Evolutionary conservation across 1,140 invertebrate species (phyloP), one percentile per base, ranked within the genome.

Genomic region (Eubasilissa regina): DNA sequence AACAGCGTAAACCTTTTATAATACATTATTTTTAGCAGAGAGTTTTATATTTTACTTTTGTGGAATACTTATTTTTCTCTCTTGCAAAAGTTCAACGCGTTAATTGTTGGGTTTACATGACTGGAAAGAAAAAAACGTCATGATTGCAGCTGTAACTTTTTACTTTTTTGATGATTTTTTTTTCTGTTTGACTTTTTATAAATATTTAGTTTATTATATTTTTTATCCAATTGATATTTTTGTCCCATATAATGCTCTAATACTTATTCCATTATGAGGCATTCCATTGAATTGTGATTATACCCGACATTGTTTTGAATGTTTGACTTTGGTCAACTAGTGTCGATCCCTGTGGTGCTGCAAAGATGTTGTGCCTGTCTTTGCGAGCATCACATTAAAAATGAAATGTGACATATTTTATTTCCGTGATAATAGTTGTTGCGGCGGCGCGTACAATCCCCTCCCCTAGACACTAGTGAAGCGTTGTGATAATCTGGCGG

Each of bases 281-380:
- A 66, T 66, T 66, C 21, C 21, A 43, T 44, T 43, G 35, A 43
- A 66, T 66, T 35, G 25, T 35, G 35, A 13, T 13, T 44, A 17
- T 45, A 6, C 53, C 15, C n/a, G 35, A 13, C 35, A 66, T 66
- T 66, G 45, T 66, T 13, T 44, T 44, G 44, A 43, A 66, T 44
- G 44, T 66, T n/a, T 35, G 25, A 35, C 25, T 35, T 35, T 62
- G 35, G 45, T 21, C 11, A 19, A 75, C n/a, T 62, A 76, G 74
- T 77, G 60, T 64, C 44, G 43, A 44, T 11, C 58, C 43, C 15
- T 15, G 25, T 73, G 74, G 48, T 77, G 68, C 68, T 56, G 44
- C 78, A 78, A 80, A 78, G 81, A 44, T 73, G 15, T 78, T 82
- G 81, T 82, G 81, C 81, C 81, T 80, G 75, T 75, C 81, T 82